Conservation (phyloP, 2,797 vertebrate genomes). For the Clarias platycephalus region DNA sequence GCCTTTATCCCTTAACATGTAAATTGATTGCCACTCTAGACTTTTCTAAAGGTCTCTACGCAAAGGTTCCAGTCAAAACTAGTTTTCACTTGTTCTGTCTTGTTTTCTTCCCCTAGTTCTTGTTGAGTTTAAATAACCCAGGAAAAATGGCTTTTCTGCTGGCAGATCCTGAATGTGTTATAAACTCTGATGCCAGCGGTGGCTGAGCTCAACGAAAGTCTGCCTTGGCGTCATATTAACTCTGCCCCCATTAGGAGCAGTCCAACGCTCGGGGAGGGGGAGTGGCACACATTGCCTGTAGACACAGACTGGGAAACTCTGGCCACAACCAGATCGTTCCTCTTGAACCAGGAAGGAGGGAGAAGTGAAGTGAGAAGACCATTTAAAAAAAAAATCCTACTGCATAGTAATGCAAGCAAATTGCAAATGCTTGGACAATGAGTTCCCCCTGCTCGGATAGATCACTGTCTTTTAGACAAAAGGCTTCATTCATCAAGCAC, state of each 20-base stretch:
- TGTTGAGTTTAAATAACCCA: conserved; percentile 14
- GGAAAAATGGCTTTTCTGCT: conserved; percentile 31
- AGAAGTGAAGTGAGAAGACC: conserved; percentile 30
- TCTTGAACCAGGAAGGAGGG: conserved; percentile 1
- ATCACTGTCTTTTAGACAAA: conserved; percentile 34
- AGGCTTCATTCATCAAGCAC: conserved; percentile 30
- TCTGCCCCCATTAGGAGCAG: background rate
- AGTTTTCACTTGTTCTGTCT: conserved; percentile 39
- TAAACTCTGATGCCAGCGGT: conserved; percentile 48
- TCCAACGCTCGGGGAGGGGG: background rate
- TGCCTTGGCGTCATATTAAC: conserved; percentile 28
- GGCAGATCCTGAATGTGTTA: conserved; percentile 39
- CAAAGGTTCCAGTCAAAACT: conserved; percentile 17
- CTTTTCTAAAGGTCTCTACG: background rate
- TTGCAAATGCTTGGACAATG: conserved; percentile 24
- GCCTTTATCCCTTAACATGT: background rate
- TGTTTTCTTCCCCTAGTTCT: conserved; percentile 30
- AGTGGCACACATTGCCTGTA: background rate
- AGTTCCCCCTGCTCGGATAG: background rate
- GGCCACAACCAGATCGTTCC: conserved; percentile 47
- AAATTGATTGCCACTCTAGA: background rate
- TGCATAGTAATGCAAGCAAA: conserved; percentile 3
- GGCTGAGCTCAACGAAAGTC: conserved; percentile 30
- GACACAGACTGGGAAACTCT: conserved; percentile 43
- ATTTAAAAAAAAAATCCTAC: background rate